These are phyloP conservation scores for Erythrocercus mccallii DNA, from an alignment of 2,113 vertebrate species.

Conservation along the genomic window DNA sequence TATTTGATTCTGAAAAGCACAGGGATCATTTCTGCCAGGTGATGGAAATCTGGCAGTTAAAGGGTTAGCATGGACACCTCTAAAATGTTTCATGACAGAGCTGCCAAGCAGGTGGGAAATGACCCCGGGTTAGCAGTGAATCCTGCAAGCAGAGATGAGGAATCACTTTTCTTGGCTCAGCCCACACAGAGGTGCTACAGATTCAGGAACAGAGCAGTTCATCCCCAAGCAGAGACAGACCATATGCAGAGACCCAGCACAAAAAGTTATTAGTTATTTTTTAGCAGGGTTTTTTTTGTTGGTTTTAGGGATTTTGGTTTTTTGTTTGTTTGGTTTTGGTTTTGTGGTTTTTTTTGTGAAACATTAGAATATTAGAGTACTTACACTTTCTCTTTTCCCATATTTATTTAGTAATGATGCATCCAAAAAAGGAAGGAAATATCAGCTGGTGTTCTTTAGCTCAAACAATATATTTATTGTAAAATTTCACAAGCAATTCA, in stretches of 20 bases:
- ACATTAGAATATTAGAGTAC: not conserved
- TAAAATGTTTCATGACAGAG: not conserved
- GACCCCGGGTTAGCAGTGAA: not conserved
- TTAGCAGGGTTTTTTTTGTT: not conserved
- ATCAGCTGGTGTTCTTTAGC: not conserved
- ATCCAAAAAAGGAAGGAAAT: not conserved
- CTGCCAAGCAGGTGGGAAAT: not conserved
- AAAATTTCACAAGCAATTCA: not conserved
- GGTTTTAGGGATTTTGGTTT: no score
- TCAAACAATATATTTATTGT: slow-evolving; percentile 3
- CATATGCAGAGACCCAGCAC: not conserved
- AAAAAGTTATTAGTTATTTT: not conserved
- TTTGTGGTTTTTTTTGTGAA: not conserved
- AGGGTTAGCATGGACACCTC: not conserved
- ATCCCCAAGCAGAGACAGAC: not conserved
- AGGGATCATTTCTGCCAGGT: not conserved
- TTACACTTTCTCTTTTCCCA: not conserved
- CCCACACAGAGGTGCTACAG: not conserved
- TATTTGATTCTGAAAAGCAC: not conserved
- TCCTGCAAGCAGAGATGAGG: not conserved
- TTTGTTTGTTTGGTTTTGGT: not conserved
- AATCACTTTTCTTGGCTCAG: not conserved
- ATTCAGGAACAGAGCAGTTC: not conserved
- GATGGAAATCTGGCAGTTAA: not conserved
- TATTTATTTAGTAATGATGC: not conserved